Evolutionary conservation across 2,888 invertebrate species (phyloP).

Genomic region (Eupithecia abbreviata): DNA sequence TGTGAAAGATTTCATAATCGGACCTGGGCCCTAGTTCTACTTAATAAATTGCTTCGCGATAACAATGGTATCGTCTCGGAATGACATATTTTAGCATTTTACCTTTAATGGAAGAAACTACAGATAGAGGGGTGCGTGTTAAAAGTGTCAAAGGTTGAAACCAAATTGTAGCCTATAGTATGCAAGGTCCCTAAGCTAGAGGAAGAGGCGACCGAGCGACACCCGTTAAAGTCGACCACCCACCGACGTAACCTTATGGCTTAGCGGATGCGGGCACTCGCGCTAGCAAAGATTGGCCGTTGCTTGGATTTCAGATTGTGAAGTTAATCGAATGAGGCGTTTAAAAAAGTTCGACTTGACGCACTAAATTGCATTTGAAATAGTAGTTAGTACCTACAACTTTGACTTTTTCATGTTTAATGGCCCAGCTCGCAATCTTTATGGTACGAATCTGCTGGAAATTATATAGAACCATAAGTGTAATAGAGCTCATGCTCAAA

Average conservation of each 20-base stretch:
- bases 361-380: background rate
- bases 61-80: too few species aligned
- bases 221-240: conserved; percentile 58
- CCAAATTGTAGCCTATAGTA: background rate
- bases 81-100: too few species aligned
- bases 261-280: conserved; percentile 45
- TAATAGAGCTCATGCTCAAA: background rate
- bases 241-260: conserved; percentile 47
- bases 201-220: conserved; percentile 34
- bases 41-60: too few species aligned
- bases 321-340: background rate
- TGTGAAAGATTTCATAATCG: too few species aligned
- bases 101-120: too few species aligned
- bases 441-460: background rate
- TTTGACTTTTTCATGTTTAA: background rate
- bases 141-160: too few species aligned
- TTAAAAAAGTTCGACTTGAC: background rate
- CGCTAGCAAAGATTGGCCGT: conserved; percentile 45
- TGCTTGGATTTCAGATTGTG: conserved; percentile 12
- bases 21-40: too few species aligned
- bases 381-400: background rate
- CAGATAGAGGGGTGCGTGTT: too few species aligned
- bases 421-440: background rate
- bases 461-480: background rate
- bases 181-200: background rate